These are phyloP conservation scores for Cyrtodaria siliqua DNA, from an alignment of 2,888 invertebrate genomes.

Conservation along the genomic window DNA sequence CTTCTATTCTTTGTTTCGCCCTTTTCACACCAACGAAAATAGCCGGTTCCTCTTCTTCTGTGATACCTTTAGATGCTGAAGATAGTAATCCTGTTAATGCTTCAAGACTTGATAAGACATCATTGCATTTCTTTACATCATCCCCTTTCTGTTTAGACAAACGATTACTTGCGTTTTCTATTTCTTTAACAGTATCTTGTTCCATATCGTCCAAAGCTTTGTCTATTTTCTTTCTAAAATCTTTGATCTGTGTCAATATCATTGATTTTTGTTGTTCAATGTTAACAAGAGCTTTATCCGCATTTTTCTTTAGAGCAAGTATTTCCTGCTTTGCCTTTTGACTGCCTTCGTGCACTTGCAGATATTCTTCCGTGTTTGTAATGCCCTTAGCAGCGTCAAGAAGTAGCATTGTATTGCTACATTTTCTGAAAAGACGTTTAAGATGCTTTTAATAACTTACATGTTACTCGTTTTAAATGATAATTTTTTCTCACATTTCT, in stretches of 20 bases:
- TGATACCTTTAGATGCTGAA: conserved; percentile 8
- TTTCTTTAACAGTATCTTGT: conserved; percentile 32
- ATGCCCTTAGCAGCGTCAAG: conserved; percentile 34
- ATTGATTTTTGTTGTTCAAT: conserved; percentile 39
- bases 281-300: conserved; percentile 12
- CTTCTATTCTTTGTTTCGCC: conserved; percentile 38
- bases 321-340: conserved; percentile 28
- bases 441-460: no score
- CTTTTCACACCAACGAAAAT: conserved; percentile 43
- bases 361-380: conserved; percentile 29
- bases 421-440: conserved; percentile 35
- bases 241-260: conserved; percentile 25
- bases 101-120: conserved; percentile 28
- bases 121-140: conserved; percentile 35
- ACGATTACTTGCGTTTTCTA: conserved; percentile 34
- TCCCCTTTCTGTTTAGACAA: conserved; percentile 24
- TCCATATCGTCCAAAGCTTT: conserved; percentile 41
- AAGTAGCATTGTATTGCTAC: conserved; percentile 28
- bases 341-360: conserved; percentile 26
- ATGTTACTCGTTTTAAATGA: no score
- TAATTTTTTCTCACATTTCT: no score
- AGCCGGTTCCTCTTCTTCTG: conserved; percentile 4
- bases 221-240: conserved; percentile 28
- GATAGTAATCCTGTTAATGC: conserved; percentile 25
- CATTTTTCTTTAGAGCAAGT: conserved; percentile 14